phyloP scores from a whole-genome alignment of 2,797 vertebrate species.

The Myiotriccus ornatus region DNA sequence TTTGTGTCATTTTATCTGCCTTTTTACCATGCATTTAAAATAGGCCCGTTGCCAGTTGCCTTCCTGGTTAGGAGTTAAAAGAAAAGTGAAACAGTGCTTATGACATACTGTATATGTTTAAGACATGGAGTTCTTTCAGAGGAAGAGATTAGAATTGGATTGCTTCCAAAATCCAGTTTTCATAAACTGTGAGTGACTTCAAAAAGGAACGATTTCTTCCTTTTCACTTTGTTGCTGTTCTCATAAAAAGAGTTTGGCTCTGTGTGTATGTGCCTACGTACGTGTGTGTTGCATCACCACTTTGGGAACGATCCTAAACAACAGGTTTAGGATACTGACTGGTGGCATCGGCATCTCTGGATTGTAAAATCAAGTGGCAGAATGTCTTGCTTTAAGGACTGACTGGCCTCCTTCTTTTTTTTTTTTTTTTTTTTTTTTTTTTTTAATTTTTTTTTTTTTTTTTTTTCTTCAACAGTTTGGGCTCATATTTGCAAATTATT shows the following conservation, averaged over 20 bases:
- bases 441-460: background rate
- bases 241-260: background rate
- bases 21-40: background rate
- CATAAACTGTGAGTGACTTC: background rate
- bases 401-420: background rate
- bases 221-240: background rate
- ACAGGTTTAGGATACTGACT: background rate
- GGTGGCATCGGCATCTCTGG: background rate
- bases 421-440: background rate
- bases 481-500: background rate
- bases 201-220: background rate
- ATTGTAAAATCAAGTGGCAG: background rate
- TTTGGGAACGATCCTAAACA: background rate
- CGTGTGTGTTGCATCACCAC: fast-evolving
- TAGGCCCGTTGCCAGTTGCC: background rate
- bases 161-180: background rate
- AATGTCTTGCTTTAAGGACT: background rate
- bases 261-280: fast-evolving
- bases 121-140: background rate
- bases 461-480: background rate
- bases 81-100: background rate
- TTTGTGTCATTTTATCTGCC: background rate
- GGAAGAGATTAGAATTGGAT: background rate
- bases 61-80: background rate
- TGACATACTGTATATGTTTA: background rate